Conservation (phyloP, 2,888 invertebrate genomes). For the Chelonus formosanus region DNA sequence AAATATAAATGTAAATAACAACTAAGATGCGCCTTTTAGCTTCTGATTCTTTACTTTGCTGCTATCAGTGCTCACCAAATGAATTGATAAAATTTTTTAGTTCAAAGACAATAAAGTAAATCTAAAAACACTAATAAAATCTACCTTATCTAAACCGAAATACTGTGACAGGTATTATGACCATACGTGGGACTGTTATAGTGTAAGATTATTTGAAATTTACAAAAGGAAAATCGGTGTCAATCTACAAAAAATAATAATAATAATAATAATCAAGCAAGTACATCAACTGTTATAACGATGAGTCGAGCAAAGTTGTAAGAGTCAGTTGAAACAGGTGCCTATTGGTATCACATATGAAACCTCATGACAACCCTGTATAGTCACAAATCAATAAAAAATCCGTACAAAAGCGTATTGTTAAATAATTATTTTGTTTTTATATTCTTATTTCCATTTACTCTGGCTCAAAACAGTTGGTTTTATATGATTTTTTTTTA, state of each 20-base stretch:
- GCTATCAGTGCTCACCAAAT: conserved; percentile 31
- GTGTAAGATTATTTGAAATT: conserved; percentile 36
- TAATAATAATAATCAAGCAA: conserved; percentile 20
- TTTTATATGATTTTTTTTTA: conserved; percentile 1
- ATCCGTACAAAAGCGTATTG: conserved; percentile 36
- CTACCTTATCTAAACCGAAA: conserved; percentile 62
- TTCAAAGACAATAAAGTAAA: conserved; percentile 36
- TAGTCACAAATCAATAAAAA: conserved; percentile 37
- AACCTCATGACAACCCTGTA: conserved; percentile 32
- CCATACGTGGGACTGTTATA: conserved; percentile 53
- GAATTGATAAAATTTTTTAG: conserved; percentile 9
- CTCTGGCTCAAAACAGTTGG: conserved; percentile 8
- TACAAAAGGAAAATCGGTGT: conserved; percentile 44
- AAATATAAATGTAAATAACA: conserved; percentile 8
- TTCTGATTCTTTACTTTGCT: conserved; percentile 39
- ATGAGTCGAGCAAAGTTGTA: conserved; percentile 5
- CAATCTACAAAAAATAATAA: not conserved
- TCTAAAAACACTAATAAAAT: conserved; percentile 45
- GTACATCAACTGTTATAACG: conserved; percentile 8
- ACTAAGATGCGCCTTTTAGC: conserved; percentile 30
- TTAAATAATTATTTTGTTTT: conserved; percentile 15
- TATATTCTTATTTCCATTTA: conserved; percentile 22
- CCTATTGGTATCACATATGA: conserved; percentile 22
- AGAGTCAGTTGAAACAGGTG: conserved; percentile 20
- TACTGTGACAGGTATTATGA: conserved; percentile 64